Percentiles rank a stretch among this genome's conserved stretches.
These are phyloP conservation scores for Aramus guarauna DNA, from an alignment of 2,113 vertebrate species.

Conservation along the genomic window DNA sequence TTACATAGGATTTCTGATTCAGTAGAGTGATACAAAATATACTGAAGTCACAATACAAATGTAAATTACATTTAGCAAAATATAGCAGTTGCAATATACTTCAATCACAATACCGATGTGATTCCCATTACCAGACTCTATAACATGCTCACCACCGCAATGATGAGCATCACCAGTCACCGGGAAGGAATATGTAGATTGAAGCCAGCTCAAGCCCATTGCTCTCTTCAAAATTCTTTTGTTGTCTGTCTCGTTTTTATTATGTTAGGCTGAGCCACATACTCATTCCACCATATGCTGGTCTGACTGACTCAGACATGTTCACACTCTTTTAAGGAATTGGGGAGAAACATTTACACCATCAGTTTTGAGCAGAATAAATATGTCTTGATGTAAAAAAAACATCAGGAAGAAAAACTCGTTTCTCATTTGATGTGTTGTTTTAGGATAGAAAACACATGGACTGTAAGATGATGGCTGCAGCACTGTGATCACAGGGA, in stretches of 20 bases:
- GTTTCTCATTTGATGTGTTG: not conserved
- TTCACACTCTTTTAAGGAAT: not conserved
- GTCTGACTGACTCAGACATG: not conserved
- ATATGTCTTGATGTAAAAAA: not conserved
- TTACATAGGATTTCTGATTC: not conserved
- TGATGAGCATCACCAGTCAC: not conserved
- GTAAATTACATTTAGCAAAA: not conserved
- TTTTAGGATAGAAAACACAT: not conserved
- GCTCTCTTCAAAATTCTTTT: not conserved
- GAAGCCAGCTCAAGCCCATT: not conserved
- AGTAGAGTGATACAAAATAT: not conserved
- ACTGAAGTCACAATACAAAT: not conserved
- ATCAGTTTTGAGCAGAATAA: not conserved
- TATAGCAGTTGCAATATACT: not conserved
- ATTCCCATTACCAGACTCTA: not conserved
- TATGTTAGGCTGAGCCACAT: accelerated
- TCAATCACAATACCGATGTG: not conserved
- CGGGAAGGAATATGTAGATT: not conserved
- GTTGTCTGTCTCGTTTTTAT: not conserved
- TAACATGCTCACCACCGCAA: accelerated
- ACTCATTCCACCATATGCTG: not conserved
- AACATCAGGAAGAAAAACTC: not conserved
- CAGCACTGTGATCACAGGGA: not conserved
- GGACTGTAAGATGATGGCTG: not conserved
- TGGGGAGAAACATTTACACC: not conserved